Evolutionary conservation across 2,113 vertebrate species (phyloP).

Genomic region (Mellivora capensis): DNA sequence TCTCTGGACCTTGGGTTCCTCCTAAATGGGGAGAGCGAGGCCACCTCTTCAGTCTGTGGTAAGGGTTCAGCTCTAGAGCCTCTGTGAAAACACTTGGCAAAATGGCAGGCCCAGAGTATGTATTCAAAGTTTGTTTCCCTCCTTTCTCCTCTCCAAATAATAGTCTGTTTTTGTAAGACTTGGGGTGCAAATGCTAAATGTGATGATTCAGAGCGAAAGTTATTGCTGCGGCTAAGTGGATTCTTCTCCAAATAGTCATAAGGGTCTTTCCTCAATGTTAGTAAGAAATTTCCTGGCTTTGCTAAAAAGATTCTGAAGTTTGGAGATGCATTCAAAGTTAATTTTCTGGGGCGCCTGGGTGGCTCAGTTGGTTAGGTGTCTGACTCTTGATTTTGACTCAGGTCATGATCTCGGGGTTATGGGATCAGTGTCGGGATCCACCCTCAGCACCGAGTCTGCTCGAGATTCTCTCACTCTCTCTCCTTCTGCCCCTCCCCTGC

Average conservation of each 20-base stretch:
- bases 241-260: not conserved
- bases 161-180: not conserved
- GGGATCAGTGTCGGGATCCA: not conserved
- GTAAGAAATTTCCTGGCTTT: not conserved
- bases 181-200: not conserved
- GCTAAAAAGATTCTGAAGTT: not conserved
- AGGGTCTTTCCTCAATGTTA: not conserved
- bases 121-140: not conserved
- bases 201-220: not conserved
- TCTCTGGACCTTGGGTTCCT: not conserved
- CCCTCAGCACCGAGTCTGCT: fast-evolving
- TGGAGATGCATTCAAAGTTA: not conserved
- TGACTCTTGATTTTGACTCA: not conserved
- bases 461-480: not conserved
- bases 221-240: not conserved
- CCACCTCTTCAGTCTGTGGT: not conserved
- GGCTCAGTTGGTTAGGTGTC: not conserved
- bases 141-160: constrained; percentile 1
- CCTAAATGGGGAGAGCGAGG: not conserved
- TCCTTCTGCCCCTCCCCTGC: not conserved
- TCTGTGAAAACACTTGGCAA: constrained; percentile 23
- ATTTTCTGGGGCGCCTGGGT: not conserved
- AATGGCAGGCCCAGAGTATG: not conserved
- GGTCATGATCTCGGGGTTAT: not conserved
- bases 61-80: not conserved